Evolutionary conservation across 2,797 vertebrate species (phyloP).

Genomic region (Hapalemur alaotrensis): DNA sequence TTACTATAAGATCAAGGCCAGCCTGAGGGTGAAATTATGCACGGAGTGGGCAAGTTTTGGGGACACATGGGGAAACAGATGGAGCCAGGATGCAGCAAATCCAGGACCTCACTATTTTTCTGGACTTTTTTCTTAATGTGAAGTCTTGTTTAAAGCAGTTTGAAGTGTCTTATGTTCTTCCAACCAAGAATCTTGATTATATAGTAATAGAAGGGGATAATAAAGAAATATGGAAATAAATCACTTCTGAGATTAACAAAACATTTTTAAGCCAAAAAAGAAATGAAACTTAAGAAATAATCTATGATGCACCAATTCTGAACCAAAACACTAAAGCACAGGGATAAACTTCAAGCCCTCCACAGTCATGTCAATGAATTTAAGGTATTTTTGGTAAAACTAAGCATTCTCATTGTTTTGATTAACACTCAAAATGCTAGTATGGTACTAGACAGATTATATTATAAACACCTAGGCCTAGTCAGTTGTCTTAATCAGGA

Average conservation of each 20-base stretch:
- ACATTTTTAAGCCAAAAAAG: not conserved
- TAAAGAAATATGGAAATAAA: not conserved
- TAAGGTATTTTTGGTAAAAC: not conserved
- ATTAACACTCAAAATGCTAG: not conserved
- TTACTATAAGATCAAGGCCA: not conserved
- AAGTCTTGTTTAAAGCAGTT: not conserved
- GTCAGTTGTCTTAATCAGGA: not conserved
- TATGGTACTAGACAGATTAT: not conserved
- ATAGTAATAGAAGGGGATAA: not conserved
- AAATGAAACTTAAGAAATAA: not conserved
- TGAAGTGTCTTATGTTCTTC: not conserved
- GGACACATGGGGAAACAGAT: too few relatives aligned
- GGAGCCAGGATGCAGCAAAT: not conserved
- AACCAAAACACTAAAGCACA: not conserved
- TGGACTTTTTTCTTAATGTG: not conserved
- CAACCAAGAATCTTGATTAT: not conserved
- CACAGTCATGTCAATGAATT: not conserved
- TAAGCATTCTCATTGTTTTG: not conserved
- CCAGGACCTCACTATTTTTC: not conserved
- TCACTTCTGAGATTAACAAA: not conserved
- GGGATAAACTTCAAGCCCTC: not conserved
- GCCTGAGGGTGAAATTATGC: not conserved
- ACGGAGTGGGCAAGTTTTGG: not conserved
- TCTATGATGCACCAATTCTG: fast-evolving
- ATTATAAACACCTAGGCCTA: not conserved